phyloP scores from a whole-genome alignment of 2,113 vertebrate species.

The Jaculus jaculus region DNA sequence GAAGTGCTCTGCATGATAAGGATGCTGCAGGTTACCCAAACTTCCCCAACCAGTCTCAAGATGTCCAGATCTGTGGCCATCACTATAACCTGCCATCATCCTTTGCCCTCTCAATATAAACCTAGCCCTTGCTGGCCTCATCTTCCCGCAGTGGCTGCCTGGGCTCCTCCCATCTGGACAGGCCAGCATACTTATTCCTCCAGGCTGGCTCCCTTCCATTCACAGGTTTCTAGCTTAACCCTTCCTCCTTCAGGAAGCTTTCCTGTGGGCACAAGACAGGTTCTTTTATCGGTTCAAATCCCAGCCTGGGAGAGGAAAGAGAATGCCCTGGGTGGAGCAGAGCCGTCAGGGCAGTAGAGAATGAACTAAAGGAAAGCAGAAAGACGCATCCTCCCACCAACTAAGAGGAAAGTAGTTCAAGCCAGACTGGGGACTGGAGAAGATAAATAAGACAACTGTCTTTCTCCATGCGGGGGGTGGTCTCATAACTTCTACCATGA shows the following conservation, averaged over 20 bases:
- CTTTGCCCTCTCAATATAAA: background rate
- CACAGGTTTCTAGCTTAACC: background rate
- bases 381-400: background rate
- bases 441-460: background rate
- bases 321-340: background rate
- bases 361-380: background rate
- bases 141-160: background rate
- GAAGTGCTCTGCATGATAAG: constrained; percentile 89
- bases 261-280: background rate
- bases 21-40: background rate
- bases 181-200: background rate
- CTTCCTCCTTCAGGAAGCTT: background rate
- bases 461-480: background rate
- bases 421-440: background rate
- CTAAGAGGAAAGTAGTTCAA: background rate
- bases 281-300: background rate
- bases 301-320: background rate
- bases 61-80: background rate
- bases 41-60: background rate
- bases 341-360: background rate
- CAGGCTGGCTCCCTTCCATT: background rate
- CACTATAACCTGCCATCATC: background rate
- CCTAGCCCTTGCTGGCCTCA: background rate
- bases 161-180: background rate
- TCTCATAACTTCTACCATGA: background rate